These are phyloP conservation scores for Vireo altiloquus DNA, from an alignment of 2,113 vertebrate species.

Conservation along the genomic window DNA sequence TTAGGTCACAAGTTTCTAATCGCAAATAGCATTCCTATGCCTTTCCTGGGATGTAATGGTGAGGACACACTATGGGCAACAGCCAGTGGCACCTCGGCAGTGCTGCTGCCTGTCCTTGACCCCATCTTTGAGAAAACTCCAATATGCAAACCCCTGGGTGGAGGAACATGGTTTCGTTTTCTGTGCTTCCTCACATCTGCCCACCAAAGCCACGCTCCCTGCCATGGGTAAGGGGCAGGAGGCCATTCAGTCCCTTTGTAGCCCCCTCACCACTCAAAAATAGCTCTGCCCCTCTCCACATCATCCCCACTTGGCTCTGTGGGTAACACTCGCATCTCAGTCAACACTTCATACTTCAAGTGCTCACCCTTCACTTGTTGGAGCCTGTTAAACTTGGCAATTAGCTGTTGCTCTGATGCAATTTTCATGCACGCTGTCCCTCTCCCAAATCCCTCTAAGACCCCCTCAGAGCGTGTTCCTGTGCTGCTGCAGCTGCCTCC, in stretches of 20 bases:
- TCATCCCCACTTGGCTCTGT: background rate
- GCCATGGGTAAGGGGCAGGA: accelerated
- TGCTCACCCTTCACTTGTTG: constrained; percentile 33
- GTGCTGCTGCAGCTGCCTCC: constrained; percentile 26
- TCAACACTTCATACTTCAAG: constrained; percentile 39
- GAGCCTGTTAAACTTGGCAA: constrained; percentile 57
- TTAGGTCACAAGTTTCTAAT: background rate
- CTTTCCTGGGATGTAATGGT: background rate
- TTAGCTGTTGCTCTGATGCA: constrained; percentile 38
- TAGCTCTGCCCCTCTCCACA: background rate
- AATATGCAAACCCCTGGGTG: too few relatives aligned
- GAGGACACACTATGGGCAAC: background rate
- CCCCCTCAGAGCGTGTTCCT: constrained; percentile 18
- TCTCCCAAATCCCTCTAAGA: constrained; percentile 42
- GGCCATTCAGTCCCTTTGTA: background rate
- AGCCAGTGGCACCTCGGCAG: background rate
- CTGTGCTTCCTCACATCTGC: background rate
- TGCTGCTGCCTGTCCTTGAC: accelerated
- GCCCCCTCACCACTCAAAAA: background rate
- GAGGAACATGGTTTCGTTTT: background rate
- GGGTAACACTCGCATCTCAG: background rate
- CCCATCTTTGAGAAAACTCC: background rate
- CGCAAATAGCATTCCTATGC: background rate
- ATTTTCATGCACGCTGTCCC: background rate
- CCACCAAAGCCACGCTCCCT: background rate